These are phyloP conservation scores for Melanostoma mellinum DNA, from an alignment of 2,888 invertebrate genomes.

Conservation along the genomic window DNA sequence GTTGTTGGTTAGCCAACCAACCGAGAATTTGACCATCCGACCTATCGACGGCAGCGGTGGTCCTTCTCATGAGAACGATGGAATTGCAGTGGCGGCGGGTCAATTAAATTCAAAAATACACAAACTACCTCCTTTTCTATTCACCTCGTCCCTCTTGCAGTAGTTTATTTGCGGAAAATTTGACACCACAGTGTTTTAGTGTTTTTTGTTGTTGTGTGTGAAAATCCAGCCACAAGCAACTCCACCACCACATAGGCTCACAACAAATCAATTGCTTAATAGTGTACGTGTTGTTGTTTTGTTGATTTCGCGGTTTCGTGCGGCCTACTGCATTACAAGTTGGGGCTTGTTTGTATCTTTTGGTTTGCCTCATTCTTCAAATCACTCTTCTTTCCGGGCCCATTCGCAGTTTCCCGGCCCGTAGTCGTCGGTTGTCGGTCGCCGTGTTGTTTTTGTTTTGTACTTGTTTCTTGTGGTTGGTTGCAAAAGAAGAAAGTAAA, in stretches of 20 bases:
- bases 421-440: background rate
- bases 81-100: constrained; percentile 24
- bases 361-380: constrained; percentile 24
- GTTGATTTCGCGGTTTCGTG: constrained; percentile 49
- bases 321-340: constrained; percentile 58
- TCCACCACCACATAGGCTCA: background rate
- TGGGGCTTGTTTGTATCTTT: constrained; percentile 10
- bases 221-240: constrained; percentile 1
- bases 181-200: background rate
- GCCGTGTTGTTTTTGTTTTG: background rate
- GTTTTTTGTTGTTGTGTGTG: constrained; percentile 19
- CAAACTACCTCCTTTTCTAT: constrained; percentile 11
- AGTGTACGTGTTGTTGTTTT: constrained; percentile 39
- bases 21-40: constrained; percentile 12
- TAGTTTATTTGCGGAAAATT: constrained; percentile 30
- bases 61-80: constrained; percentile 10
- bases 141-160: background rate
- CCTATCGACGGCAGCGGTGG: background rate
- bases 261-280: background rate
- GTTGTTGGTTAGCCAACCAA: constrained; percentile 31
- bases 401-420: background rate
- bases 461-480: background rate
- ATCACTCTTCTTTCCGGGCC: constrained; percentile 25
- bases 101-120: constrained; percentile 50
- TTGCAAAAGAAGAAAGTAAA: background rate